Base-by-base conservation (phyloP, 2,113 vertebrate species). In the Phocoena sinus region DNA sequence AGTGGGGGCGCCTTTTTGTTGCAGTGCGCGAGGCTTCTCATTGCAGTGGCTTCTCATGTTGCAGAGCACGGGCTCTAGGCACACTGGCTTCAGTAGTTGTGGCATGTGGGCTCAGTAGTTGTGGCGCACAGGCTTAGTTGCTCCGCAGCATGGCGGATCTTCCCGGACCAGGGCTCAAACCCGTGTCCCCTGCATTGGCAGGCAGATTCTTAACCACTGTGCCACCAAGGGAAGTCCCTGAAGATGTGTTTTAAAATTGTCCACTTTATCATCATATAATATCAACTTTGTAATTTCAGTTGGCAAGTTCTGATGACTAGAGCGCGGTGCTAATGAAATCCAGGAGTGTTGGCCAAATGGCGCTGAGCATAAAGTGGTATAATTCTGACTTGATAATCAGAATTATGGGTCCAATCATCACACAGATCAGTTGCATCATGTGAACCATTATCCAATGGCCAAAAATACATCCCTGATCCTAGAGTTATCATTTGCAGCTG, bases 351-450 rank as follows among this genome's bases (percentile, higher is more conserved):
- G 76, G 62, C 73, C 95, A 95, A 96, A 83, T 41, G 93, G 33
- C 73, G 47, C 91, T 91, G 90, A 85, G 33, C 65, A 50, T 83
- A 31, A 89, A 67, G 31, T 41, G 79, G 50, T 83, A 25, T 76
- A 90, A 87, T 85, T 93, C 79, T 58, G 21, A 87, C 44, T 89
- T 92, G 90, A 26, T 85, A 89, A 89, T 86, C 67, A 94, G 63
- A 95, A 94, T 81, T 73, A 88, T 56, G 56, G 58, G 18, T 88
- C 84, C 60, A 63, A 2, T 84, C 65, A 33, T 87, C 79, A 62
- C 53, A 62, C 20, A 53, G 81, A 56, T 20, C 67, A 31, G 11
- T 76, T 87, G n/a, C n/a, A 93, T 93, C 63, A 36, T n/a, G 53
- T 38, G 79, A 94, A 90, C 65, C 50, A 62, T 68, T 41, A 65